Percentiles rank a stretch among this genome's conserved stretches.
Evolutionary conservation across 2,888 invertebrate genomes (phyloP).

Genomic region (Periphyllus acericola): DNA sequence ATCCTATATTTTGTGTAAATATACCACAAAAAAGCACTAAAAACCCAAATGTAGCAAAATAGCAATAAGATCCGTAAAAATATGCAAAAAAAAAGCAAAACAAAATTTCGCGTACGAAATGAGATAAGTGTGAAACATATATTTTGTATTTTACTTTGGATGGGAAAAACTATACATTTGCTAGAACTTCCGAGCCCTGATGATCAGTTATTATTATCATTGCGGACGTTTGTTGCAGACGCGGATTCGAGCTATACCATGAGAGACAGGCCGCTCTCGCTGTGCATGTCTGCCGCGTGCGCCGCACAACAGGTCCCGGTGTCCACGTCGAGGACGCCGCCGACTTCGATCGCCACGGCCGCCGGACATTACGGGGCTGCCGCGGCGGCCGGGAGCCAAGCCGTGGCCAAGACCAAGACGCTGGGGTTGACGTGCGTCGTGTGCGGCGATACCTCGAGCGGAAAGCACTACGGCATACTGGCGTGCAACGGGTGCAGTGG

Average conservation of each 20-base stretch:
- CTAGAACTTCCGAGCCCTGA: no score
- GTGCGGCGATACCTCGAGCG: constrained; percentile 96
- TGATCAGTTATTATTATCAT: no score
- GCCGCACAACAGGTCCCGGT: constrained; percentile 58
- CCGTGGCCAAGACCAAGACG: constrained; percentile 70
- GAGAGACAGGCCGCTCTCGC: constrained; percentile 51
- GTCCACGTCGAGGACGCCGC: constrained; percentile 43
- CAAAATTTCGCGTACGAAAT: no score
- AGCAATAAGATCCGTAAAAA: no score
- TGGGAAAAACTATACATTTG: no score
- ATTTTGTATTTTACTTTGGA: no score
- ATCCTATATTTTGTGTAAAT: no score
- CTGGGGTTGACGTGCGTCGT: constrained; percentile 92
- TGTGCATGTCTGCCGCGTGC: constrained; percentile 50
- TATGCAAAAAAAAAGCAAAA: no score
- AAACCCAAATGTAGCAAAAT: no score
- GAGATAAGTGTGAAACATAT: no score
- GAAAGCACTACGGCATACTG: constrained; percentile 97
- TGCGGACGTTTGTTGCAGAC: not conserved
- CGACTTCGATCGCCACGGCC: constrained; percentile 29
- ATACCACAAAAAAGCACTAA: no score
- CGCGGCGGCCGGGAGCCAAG: not conserved
- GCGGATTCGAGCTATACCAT: constrained; percentile 40
- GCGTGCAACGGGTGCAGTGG: constrained; percentile 99
- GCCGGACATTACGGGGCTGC: constrained; percentile 20